phyloP scores from a whole-genome alignment of 2,113 vertebrate genomes.

The Odocoileus virginianus region DNA sequence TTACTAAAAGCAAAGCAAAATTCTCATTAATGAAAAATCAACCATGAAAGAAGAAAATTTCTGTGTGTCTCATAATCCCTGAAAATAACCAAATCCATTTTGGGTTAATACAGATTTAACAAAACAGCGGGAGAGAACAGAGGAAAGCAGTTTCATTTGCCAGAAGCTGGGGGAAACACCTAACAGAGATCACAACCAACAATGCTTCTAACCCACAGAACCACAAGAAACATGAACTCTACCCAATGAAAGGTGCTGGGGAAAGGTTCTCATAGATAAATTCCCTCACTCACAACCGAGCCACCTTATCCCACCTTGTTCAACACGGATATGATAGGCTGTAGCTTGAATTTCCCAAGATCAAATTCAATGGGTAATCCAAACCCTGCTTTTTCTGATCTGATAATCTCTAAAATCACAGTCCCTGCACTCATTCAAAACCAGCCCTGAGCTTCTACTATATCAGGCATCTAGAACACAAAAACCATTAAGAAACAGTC shows the following conservation, averaged over 20 bases:
- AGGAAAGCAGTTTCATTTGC: slow-evolving; percentile 33
- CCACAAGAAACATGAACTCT: slow-evolving; percentile 52
- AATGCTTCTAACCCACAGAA: slow-evolving; percentile 20
- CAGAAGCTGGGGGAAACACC: slow-evolving; percentile 48
- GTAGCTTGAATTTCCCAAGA: slow-evolving; percentile 44
- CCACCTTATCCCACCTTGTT: neutral
- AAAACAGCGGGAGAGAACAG: slow-evolving; percentile 30
- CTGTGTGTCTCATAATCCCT: slow-evolving; percentile 48
- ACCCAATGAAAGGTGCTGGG: neutral
- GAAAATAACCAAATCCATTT: slow-evolving; percentile 60
- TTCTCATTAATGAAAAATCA: slow-evolving; percentile 70
- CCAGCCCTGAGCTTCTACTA: neutral
- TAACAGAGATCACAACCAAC: slow-evolving; percentile 49
- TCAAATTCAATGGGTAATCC: slow-evolving; percentile 39
- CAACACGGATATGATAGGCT: neutral
- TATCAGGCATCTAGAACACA: neutral
- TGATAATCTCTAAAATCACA: slow-evolving; percentile 55
- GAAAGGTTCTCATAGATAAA: neutral
- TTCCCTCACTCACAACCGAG: neutral
- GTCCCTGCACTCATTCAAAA: slow-evolving; percentile 45
- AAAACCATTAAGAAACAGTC: neutral
- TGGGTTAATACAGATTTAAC: slow-evolving; percentile 65
- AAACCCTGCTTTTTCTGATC: slow-evolving; percentile 35
- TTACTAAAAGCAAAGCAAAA: slow-evolving; percentile 64
- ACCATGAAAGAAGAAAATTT: slow-evolving; percentile 43